Evolutionary conservation across 2,113 vertebrate species (phyloP), one percentile per base, ranked within the genome.

Genomic region (Sitta europaea): DNA sequence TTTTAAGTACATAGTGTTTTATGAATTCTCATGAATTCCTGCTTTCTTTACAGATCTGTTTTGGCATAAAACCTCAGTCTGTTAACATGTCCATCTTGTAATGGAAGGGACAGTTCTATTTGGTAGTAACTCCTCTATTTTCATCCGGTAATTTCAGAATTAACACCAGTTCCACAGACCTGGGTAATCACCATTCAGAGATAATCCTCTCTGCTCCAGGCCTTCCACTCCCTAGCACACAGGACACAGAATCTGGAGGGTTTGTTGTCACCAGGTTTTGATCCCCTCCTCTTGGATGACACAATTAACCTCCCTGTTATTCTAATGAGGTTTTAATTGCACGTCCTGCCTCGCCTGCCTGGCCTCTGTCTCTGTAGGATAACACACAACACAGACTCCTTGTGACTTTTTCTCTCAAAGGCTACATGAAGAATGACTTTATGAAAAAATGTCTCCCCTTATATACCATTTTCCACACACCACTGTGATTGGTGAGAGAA

Each of bases 141-240:
- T 90, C 95, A 91, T 86, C 83, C 86, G 83, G 23, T 88, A 75
- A 48, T 95, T 97, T 82, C 84, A 67, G 66, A 75, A 89, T 82
- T 97, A 94, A 95, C 95, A 88, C 84, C 33, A 67, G 47, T 87
- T 83, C 70, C 81, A 72, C 0, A 75, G 90, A 59, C 58, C 68
- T 31, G 65, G 43, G 45, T 54, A 96, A 96, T 94, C 92, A 84
- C 71, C 76, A 77, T 63, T 57, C 54, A 28, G 83, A 73, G 66
- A 73, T 94, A 97, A 97, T 96, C 97, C 96, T 92, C 92, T 96
- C 92, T 91, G 61, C 92, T 87, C 74, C 73, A 22, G 84, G 71
- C 83, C 94, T 62, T 61, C 70, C 72, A 5, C 55, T 96, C 75
- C 20, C 38, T 86, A 83, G 86, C 28, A 24, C 1, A 5, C 2